These are phyloP conservation scores for Hirtodrosophila duncani DNA, from an alignment of 2,888 invertebrate genomes.

Conservation along the genomic window DNA sequence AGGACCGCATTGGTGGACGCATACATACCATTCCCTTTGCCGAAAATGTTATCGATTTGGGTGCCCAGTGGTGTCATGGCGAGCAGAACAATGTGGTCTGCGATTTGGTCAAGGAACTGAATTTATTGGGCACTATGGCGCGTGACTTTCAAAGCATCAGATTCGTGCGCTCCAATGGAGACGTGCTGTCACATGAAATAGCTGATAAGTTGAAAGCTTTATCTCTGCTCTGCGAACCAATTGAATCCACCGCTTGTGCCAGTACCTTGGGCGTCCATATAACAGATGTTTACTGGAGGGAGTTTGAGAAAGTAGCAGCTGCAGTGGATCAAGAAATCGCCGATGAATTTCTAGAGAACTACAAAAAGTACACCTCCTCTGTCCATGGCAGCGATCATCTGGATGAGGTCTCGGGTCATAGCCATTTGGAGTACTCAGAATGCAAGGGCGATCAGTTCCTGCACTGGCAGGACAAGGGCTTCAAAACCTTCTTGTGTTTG, in stretches of 20 bases:
- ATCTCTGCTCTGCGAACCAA: neutral
- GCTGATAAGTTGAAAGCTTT: constrained; percentile 22
- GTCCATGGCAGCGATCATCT: constrained; percentile 17
- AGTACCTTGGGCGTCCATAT: constrained; percentile 7
- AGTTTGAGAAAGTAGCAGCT: constrained; percentile 5
- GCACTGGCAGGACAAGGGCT: constrained; percentile 21
- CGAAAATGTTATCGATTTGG: constrained; percentile 82
- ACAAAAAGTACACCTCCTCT: constrained; percentile 19
- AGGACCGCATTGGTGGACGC: constrained; percentile 82
- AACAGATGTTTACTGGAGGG: constrained; percentile 3
- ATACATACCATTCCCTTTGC: constrained; percentile 80
- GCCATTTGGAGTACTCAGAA: constrained; percentile 9
- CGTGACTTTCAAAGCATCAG: constrained; percentile 51
- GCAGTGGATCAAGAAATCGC: constrained; percentile 3
- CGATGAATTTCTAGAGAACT: constrained; percentile 13
- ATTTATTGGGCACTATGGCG: constrained; percentile 58
- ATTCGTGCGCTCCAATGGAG: constrained; percentile 72
- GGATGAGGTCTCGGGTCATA: constrained; percentile 17
- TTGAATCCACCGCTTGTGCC: neutral
- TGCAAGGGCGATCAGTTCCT: constrained; percentile 22
- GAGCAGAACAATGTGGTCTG: constrained; percentile 82
- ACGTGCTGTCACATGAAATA: constrained; percentile 69
- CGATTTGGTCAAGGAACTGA: constrained; percentile 78
- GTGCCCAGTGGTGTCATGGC: constrained; percentile 85
- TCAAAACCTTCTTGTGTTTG: constrained; percentile 8